Evolutionary conservation across 2,113 vertebrate species (phyloP).

Genomic region (Cairina moschata): DNA sequence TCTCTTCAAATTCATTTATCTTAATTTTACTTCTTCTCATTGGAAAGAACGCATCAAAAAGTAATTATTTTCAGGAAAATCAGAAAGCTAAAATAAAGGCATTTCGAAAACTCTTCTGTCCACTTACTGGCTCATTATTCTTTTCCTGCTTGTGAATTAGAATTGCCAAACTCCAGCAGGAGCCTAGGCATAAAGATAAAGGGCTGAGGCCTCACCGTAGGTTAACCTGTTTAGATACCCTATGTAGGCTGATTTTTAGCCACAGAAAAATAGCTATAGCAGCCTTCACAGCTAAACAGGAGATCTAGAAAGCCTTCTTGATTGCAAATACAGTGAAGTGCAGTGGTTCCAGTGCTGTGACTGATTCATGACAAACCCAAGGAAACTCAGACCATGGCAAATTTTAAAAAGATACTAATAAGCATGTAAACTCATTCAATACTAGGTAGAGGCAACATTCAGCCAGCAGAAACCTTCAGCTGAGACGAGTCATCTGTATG

Average conservation of each 20-base stretch:
- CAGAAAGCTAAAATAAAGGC: rapidly evolving
- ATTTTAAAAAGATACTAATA: background rate
- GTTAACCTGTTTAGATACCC: background rate
- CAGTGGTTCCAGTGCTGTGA: rapidly evolving
- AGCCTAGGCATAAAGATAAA: background rate
- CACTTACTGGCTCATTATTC: background rate
- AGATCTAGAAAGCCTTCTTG: background rate
- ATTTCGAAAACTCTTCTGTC: background rate
- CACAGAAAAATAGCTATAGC: background rate
- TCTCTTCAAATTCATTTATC: background rate
- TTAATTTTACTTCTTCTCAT: background rate
- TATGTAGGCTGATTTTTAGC: background rate
- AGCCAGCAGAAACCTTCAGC: background rate
- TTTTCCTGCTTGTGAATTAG: background rate
- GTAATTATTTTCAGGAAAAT: background rate
- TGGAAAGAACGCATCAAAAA: background rate
- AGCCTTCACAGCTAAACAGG: background rate
- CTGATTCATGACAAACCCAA: background rate
- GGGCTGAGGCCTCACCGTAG: rapidly evolving
- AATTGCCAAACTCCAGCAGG: background rate
- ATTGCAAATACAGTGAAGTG: rapidly evolving
- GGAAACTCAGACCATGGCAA: background rate
- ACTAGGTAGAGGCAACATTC: background rate
- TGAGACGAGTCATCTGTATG: background rate
- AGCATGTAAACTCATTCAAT: background rate